Evolutionary conservation across 30 jellyfish, hydroid and myxozoan species (phyloP), one percentile per base, ranked within the genome.

Genomic region (Phacellophora camtschatica): DNA sequence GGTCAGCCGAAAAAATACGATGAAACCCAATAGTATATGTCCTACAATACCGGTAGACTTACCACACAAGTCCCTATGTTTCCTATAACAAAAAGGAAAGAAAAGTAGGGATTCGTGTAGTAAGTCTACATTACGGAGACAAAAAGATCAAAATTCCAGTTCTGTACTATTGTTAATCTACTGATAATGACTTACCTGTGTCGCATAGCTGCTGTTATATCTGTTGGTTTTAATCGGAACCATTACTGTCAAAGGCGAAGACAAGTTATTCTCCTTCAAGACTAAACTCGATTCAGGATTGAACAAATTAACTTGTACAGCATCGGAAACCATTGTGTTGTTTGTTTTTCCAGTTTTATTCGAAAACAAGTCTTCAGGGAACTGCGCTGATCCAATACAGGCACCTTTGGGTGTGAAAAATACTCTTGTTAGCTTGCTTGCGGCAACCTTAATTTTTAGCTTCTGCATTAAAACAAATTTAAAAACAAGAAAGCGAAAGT

Each of bases 371-470:
- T 88, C 97, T 27, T 71, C 28, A 2, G 90, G 85, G 33, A 30
- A 81, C 20, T 88, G 95, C 8, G 57, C 88, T 20, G 90, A 81
- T 2, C 97, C 95, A 32, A 88, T 23, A 50, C 97, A 88, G 5
- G 62, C 64, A n/a, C 97, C 97, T 88, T 46, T 19, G n/a, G n/a
- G n/a, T n/a, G n/a, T n/a, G n/a, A n/a, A n/a, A n/a, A n/a, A n/a
- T n/a, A n/a, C n/a, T n/a, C n/a, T n/a, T n/a, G n/a, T n/a, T n/a
- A n/a, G n/a, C n/a, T n/a, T n/a, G n/a, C n/a, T n/a, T n/a, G n/a
- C n/a, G n/a, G n/a, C n/a, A n/a, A n/a, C n/a, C n/a, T n/a, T n/a
- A n/a, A n/a, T n/a, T n/a, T n/a, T n/a, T n/a, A n/a, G n/a, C n/a
- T n/a, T n/a, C n/a, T n/a, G n/a, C n/a, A n/a, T n/a, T n/a, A n/a